Evolutionary conservation across 2,113 vertebrate species (phyloP), one percentile per base, ranked within the genome.

Genomic region (Empidonax traillii): DNA sequence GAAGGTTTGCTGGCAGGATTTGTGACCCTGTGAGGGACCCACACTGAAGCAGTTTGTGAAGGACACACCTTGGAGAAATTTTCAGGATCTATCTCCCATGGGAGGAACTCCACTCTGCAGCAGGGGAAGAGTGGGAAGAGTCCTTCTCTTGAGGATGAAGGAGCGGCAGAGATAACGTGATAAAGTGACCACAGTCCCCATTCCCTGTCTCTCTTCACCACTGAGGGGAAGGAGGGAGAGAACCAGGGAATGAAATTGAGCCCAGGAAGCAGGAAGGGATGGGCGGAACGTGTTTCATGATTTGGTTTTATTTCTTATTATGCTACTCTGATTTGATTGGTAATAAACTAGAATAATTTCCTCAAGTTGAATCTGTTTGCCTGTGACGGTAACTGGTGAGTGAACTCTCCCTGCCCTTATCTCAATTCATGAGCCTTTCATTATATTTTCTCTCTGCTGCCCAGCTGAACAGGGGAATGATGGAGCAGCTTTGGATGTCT

Each of bases 11-110:
- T 75, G 15, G 15, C 27, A 25, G 33, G 8, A 44, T 12, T 41
- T 74, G 53, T 33, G 41, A 10, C 31, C 8, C 22, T 28, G 35
- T 9, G 6, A 9, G 8, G 6, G 16, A 71, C 17, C 14, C 24
- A 52, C 10, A 10, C 71, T 41, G 28, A n/a, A 56, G 20, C 8
- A 27, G 8, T n/a, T 39, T 2, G 3, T 81, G 28, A 75, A 39
- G 8, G 37, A 46, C 22, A 15, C 5, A 27, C 5, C 6, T 11
- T 23, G 43, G 7, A 62, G 24, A 21, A 75, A 39, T 41, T 27
- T 31, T 35, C 0, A 0, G 47, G 22, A 3, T 41, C 21, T 71
- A 12, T 35, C 14, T 71, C 12, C 12, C 2, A 0, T 11, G 13
- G 21, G 30, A 88, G 19, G 4, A 23, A 72, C 18, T 41, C 27